Conservation (phyloP, 2,797 vertebrate species). For the Sebastes cheni region DNA sequence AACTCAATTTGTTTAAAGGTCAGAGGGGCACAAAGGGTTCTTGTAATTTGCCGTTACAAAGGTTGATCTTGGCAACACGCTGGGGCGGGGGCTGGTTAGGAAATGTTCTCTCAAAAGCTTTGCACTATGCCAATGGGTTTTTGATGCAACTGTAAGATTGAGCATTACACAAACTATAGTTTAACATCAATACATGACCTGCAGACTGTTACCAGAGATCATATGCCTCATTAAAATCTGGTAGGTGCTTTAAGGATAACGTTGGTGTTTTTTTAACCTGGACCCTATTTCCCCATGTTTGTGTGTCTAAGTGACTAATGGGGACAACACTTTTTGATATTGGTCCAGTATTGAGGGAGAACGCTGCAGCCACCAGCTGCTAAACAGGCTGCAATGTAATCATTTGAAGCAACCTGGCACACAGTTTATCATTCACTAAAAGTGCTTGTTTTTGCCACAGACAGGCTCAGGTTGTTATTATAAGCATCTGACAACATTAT, state of each 20-base stretch:
- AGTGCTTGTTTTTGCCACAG: no score
- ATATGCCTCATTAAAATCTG: background rate
- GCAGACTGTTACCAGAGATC: background rate
- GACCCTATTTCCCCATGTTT: no score
- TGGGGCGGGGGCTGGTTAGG: background rate
- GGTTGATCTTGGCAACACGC: constrained; percentile 25
- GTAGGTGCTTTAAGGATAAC: background rate
- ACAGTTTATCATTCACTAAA: no score
- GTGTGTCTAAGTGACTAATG: no score
- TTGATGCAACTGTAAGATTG: background rate
- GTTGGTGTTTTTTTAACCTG: no score
- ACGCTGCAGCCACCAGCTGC: no score
- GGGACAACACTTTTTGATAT: no score
- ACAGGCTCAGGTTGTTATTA: no score
- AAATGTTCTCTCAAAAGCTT: background rate
- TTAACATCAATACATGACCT: background rate
- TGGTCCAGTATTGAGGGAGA: no score
- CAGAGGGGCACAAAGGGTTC: constrained; percentile 37
- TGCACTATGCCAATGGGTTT: background rate
- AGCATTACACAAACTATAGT: background rate
- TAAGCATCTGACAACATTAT: no score
- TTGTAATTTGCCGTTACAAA: constrained; percentile 44
- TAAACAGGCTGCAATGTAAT: no score
- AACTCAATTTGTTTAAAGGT: constrained; percentile 59
- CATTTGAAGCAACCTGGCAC: no score